These are phyloP conservation scores for Odontesthes bonariensis DNA, from an alignment of 2,113 vertebrate species.

Conservation along the genomic window DNA sequence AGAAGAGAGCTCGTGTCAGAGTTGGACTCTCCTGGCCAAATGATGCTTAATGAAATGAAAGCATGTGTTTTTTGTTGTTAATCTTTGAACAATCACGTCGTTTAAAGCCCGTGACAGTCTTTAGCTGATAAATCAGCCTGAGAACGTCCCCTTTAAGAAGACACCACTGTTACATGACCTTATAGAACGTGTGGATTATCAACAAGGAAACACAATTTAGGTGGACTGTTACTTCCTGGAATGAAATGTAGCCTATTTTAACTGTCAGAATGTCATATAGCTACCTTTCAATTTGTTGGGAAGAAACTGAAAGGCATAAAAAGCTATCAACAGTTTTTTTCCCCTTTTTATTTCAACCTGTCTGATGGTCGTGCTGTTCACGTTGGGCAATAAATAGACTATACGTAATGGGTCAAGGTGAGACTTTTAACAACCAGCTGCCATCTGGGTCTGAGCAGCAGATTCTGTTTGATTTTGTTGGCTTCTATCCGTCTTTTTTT, in stretches of 20 bases:
- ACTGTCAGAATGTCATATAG: neutral
- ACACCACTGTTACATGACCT: constrained; percentile 34
- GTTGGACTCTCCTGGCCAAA: no score
- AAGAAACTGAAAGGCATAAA: neutral
- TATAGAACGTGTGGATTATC: constrained; percentile 27
- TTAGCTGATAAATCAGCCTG: neutral
- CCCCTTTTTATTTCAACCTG: no score
- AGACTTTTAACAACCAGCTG: no score
- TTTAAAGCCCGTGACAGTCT: neutral
- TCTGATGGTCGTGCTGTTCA: neutral
- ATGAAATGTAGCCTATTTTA: neutral
- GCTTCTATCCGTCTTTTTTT: neutral
- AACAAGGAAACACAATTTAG: neutral
- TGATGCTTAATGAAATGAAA: no score
- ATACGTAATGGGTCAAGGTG: neutral
- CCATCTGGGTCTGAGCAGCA: no score
- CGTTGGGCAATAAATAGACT: neutral
- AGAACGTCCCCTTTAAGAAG: constrained; percentile 67
- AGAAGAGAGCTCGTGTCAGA: no score
- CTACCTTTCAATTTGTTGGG: neutral
- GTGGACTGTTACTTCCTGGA: neutral
- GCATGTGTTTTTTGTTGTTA: no score
- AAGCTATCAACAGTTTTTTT: neutral
- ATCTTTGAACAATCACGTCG: no score
- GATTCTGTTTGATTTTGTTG: no score